Conservation (phyloP, 2,888 invertebrate species). For the Scrobipalpa costella region DNA sequence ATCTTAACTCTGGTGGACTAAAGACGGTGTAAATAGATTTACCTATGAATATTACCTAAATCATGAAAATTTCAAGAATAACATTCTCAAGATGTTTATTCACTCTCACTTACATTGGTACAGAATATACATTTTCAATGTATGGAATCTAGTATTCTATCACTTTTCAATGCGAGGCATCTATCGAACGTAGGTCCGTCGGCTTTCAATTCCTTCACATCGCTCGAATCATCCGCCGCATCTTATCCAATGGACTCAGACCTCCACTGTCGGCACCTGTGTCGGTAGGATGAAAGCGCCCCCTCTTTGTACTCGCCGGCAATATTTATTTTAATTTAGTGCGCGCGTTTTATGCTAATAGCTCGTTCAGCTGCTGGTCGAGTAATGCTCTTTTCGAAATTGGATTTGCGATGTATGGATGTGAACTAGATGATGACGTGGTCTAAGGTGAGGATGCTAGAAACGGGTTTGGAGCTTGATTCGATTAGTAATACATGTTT, state of each 20-base stretch:
- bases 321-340: constrained; percentile 82
- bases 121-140: too few species aligned
- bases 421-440: not conserved
- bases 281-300: constrained; percentile 73
- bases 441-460: not conserved
- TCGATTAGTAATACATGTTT: not conserved
- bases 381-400: constrained; percentile 18
- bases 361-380: constrained; percentile 58
- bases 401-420: constrained; percentile 33
- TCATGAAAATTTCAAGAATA: too few species aligned
- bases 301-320: constrained; percentile 66
- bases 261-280: constrained; percentile 63
- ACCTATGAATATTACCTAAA: too few species aligned
- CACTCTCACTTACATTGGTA: too few species aligned
- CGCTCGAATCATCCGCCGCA: not conserved
- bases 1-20: too few species aligned
- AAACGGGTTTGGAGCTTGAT: not conserved
- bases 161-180: too few species aligned
- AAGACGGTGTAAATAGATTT: too few species aligned
- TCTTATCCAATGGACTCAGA: constrained; percentile 3
- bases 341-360: constrained; percentile 79
- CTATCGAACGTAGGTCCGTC: too few species aligned
- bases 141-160: too few species aligned
- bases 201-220: too few species aligned
- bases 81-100: too few species aligned